A percentile compares a stretch with the other conserved stretches of the same genome.
These are phyloP conservation scores for Serilophus lunatus DNA, from an alignment of 2,113 vertebrate genomes.

Conservation along the genomic window DNA sequence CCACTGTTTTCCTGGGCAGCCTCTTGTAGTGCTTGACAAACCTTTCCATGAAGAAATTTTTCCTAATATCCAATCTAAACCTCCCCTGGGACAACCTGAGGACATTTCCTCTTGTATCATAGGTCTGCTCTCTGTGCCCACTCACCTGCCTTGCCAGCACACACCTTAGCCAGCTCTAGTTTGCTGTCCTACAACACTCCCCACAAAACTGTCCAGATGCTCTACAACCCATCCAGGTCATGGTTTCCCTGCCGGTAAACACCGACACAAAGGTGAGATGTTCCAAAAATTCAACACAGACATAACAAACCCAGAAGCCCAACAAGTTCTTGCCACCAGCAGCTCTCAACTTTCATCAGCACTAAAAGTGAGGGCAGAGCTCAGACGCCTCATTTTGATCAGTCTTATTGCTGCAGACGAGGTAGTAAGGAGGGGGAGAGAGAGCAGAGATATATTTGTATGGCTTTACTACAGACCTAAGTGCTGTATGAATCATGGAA, in stretches of 20 bases:
- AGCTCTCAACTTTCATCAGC: neutral
- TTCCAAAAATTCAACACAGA: neutral
- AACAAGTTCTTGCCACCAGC: neutral
- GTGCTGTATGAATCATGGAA: neutral
- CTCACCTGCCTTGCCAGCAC: neutral
- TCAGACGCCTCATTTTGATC: neutral
- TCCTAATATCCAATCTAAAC: neutral
- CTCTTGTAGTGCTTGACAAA: neutral
- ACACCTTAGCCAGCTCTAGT: neutral
- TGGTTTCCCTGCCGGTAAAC: neutral
- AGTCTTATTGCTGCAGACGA: neutral
- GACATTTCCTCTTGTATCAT: accelerated
- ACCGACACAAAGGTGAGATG: accelerated
- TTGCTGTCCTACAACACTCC: neutral
- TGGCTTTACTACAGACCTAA: neutral
- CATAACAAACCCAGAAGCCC: neutral
- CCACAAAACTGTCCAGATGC: neutral
- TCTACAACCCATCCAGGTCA: neutral
- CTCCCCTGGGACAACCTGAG: neutral
- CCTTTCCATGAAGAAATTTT: neutral
- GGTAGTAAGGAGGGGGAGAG: neutral
- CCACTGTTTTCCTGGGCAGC: neutral
- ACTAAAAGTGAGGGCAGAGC: neutral
- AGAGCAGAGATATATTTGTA: neutral
- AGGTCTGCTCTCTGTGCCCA: accelerated